Base-by-base conservation (phyloP, 2,797 vertebrate species). In the Chelidonichthys spinosus region DNA sequence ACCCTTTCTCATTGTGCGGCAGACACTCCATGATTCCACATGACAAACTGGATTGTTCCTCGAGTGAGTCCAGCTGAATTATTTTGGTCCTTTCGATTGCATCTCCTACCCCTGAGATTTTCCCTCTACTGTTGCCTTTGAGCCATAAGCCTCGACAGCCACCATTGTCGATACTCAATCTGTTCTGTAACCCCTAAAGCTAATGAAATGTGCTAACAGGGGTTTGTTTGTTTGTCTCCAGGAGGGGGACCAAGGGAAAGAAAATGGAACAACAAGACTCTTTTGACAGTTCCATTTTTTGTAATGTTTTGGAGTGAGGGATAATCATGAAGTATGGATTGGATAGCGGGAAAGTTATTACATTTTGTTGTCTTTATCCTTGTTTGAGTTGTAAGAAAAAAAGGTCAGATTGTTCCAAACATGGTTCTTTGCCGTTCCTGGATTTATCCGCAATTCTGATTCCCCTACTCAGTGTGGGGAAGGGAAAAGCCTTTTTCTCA, bases 111-210 rank as follows among this genome's bases (percentile, higher is more conserved):
- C 91, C 86, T 81, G 90, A 93, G 93, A 93, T 90, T 90, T 91
- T 88, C 80, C 40, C 87, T 87, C 89, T 78, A 89, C 88, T 81
- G 87, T 85, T 92, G 89, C 91, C 92, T 94, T 90, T 92, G 88
- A 93, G 92, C 89, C 86, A 85, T 93, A 93, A 94, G 91, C 92
- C 90, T 88, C 85, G 36, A 86, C 88, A 87, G 90, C 90, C 89
- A 87, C 78, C 64, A 68, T 84, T 91, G 92, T 94, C 92, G 89
- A 94, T 95, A 95, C 93, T 93, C 93, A 94, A 94, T 94, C 94
- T 94, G 92, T 92, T 92, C 92, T 91, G 92, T 93, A 93, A 93
- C 93, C 92, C 93, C 90, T 92, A 93, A 94, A 93, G 91, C 92
- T 93, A 90, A 91, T 92, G 90, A 92, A 94, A 94, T 92, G 88